Evolutionary conservation across 2,797 vertebrate species (phyloP), one percentile per base, ranked within the genome.

Genomic region (Dromococcyx pavoninus): DNA sequence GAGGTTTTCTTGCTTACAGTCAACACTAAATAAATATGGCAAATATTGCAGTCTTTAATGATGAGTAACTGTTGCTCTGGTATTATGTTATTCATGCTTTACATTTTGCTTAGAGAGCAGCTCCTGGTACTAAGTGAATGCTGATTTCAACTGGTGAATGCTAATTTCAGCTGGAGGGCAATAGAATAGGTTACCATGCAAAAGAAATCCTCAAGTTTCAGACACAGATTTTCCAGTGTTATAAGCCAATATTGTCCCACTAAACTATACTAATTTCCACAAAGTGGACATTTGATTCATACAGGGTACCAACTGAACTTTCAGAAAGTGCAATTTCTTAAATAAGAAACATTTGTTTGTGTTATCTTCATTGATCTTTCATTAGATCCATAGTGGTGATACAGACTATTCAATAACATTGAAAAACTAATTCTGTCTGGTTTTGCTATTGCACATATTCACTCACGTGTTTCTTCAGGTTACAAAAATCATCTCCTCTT

Each of bases 341-440:
- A 93, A 67, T 62, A 86, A 81, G 56, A 50, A 50, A 51, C 44
- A 75, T 88, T 95, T 95, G 89, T 95, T 95, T 94, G 14, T 81
- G 86, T 97, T 95, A 94, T 72, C 48, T 80, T 88, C 83, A 78
- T 15, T 91, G 72, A 89, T 88, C 77, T 86, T 86, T 84, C 53
- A 37, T 77, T 91, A 88, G 57, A 70, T n/a, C 28, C 54, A 28
- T 5, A 76, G 78, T 8, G 91, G 71, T 86, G 62, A 83, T 30
- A 79, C 46, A 86, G 78, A 87, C 44, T 33, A 79, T 83, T 92
- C 70, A 72, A 48, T 54, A 80, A 72, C 70, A 88, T 24, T 44
- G 48, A 83, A 94, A 96, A 50, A 16, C 66, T 72, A 78, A 72
- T 78, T 90, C 30, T 66, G 2, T n/a, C 28, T 3, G 7, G 11